phyloP scores from a whole-genome alignment of 1,140 invertebrate genomes.

The Dreissena rostriformis region DNA sequence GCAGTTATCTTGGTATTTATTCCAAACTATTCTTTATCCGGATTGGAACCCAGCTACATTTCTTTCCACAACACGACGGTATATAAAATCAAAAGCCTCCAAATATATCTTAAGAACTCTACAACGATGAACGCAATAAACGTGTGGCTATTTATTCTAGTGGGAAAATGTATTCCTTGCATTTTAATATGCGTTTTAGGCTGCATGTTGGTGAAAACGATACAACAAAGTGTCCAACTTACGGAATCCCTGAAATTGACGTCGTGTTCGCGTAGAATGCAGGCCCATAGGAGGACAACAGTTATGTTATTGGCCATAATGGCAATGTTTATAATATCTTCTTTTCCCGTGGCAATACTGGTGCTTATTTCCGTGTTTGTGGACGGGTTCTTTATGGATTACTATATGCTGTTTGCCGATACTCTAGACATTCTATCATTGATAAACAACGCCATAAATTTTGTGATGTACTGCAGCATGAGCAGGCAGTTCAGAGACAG shows the following conservation, averaged over 20 bases:
- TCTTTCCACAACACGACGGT: conserved; percentile 33
- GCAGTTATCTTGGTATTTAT: conserved; percentile 88
- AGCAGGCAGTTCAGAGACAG: conserved; percentile 94
- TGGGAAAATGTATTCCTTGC: conserved; percentile 82
- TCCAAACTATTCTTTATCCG: conserved; percentile 86
- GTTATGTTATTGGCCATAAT: conserved; percentile 76
- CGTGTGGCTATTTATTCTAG: conserved; percentile 75
- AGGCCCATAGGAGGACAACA: conserved; percentile 86
- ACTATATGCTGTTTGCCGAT: conserved; percentile 88
- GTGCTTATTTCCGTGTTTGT: conserved; percentile 72
- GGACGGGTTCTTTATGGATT: conserved; percentile 71
- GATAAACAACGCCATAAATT: conserved; percentile 95
- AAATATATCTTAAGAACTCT: conserved; percentile 57
- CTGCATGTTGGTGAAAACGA: conserved; percentile 80
- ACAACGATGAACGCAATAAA: conserved; percentile 62
- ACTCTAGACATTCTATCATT: conserved; percentile 95
- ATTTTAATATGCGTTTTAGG: conserved; percentile 82
- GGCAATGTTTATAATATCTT: conserved; percentile 92
- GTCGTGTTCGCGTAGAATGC: conserved; percentile 84
- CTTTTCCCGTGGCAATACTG: conserved; percentile 87
- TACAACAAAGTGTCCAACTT: conserved; percentile 79
- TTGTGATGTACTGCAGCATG: conserved; percentile 97
- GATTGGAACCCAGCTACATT: conserved; percentile 46
- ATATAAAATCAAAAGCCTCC: conserved; percentile 59
- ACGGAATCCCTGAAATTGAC: conserved; percentile 71